Percentiles rank a stretch among this genome's conserved stretches.
Evolutionary conservation across 2,888 invertebrate species (phyloP).

Genomic region (Yponomeuta evonymella): DNA sequence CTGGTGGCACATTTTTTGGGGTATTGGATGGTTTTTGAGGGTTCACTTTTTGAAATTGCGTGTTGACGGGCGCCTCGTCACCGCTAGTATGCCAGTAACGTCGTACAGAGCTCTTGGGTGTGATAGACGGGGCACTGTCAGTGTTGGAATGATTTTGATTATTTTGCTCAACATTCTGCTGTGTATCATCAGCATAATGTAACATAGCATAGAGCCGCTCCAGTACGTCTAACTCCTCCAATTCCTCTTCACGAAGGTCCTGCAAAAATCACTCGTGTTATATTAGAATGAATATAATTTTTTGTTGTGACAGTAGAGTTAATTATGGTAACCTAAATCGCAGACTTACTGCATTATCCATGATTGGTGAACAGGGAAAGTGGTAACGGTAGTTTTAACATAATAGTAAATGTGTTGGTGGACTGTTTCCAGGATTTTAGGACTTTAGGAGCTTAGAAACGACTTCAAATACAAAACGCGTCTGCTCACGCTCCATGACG

Average conservation of each 20-base stretch:
- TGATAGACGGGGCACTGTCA: constrained; percentile 35
- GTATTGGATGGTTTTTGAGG: constrained; percentile 23
- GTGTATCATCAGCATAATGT: constrained; percentile 62
- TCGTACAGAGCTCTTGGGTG: constrained; percentile 48
- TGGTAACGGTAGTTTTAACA: constrained; percentile 62
- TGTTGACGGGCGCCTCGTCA: constrained; percentile 28
- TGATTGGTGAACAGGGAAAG: constrained; percentile 59
- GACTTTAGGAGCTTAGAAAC: constrained; percentile 58
- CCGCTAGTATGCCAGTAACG: constrained; percentile 60
- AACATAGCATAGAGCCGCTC: constrained; percentile 65
- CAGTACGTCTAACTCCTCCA: constrained; percentile 37
- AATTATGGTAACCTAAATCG: constrained; percentile 41
- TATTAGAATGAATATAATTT: not conserved
- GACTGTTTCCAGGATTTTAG: constrained; percentile 53
- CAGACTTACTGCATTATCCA: constrained; percentile 62
- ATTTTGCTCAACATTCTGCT: constrained; percentile 39
- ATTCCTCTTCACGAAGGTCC: constrained; percentile 70
- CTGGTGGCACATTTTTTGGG: constrained; percentile 22
- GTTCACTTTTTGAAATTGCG: constrained; percentile 45
- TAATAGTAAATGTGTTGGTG: constrained; percentile 57
- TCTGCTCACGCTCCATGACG: constrained; percentile 57
- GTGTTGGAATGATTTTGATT: constrained; percentile 33
- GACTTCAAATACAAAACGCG: constrained; percentile 55
- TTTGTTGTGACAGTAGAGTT: constrained; percentile 50
- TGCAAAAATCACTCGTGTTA: constrained; percentile 38